These are phyloP conservation scores for Morbakka virulenta DNA, from an alignment of 30 jellyfish, hydroid and myxozoan genomes.

Conservation along the genomic window DNA sequence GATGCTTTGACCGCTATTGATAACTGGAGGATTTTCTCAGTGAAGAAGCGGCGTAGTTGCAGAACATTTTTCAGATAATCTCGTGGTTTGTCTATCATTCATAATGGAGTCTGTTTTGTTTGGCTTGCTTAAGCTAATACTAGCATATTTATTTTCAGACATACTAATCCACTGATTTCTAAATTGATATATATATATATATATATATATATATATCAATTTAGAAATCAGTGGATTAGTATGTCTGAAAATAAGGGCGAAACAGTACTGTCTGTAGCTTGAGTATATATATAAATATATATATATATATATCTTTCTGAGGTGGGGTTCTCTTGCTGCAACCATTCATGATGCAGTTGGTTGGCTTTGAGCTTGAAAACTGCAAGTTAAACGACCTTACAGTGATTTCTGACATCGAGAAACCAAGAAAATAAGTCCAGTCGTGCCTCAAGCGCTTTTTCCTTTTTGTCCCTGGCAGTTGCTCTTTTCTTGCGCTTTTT, in stretches of 20 bases:
- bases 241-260: too few species aligned
- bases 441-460: constrained; percentile 41
- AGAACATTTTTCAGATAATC: constrained; percentile 55
- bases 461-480: constrained; percentile 15
- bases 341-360: constrained; percentile 56
- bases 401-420: constrained; percentile 46
- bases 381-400: constrained; percentile 55
- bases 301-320: neutral
- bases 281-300: too few species aligned
- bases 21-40: constrained; percentile 64
- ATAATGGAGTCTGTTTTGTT: constrained; percentile 51
- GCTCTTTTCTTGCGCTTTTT: constrained; percentile 16
- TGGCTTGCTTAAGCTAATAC: constrained; percentile 63
- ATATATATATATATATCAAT: too few species aligned
- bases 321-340: constrained; percentile 35
- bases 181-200: too few species aligned
- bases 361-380: constrained; percentile 41
- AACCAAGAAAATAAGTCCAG: constrained; percentile 33
- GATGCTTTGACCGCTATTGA: constrained; percentile 72
- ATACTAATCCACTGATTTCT: constrained; percentile 45
- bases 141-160: constrained; percentile 51
- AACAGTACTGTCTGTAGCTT: too few species aligned
- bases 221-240: too few species aligned
- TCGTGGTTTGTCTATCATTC: constrained; percentile 31
- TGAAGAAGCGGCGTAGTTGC: constrained; percentile 45